Conservation (phyloP, 2,113 vertebrate genomes). For the Indicator maculatus region DNA sequence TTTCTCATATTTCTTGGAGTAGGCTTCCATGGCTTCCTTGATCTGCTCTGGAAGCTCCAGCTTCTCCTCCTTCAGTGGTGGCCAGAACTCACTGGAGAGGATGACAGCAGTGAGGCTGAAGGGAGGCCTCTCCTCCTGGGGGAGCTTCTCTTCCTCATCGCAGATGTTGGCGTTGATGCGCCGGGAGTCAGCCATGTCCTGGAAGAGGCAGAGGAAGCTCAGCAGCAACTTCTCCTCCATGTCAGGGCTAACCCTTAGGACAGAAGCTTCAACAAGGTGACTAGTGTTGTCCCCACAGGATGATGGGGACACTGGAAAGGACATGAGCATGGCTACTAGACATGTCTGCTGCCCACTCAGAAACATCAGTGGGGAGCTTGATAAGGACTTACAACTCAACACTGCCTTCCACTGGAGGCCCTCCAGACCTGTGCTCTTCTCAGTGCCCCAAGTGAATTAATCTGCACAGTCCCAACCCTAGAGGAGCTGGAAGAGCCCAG, state of each 20-base stretch:
- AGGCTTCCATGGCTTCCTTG: conserved; percentile 89
- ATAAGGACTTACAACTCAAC: background rate
- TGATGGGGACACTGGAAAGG: background rate
- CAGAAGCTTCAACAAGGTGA: background rate
- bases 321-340: fast-evolving
- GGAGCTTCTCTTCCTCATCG: conserved; percentile 89
- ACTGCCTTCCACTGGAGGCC: background rate
- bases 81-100: conserved; percentile 97
- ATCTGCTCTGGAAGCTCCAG: conserved; percentile 89
- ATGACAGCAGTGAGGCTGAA: conserved; percentile 89
- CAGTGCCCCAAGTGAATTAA: background rate
- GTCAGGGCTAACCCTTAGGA: background rate
- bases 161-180: conserved; percentile 94
- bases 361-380: background rate
- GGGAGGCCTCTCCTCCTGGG: conserved; percentile 82
- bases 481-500: background rate
- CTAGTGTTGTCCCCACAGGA: fast-evolving
- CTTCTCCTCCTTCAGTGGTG: conserved; percentile 94
- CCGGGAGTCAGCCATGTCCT: conserved; percentile 97
- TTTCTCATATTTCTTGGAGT: conserved; percentile 95
- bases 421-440: background rate
- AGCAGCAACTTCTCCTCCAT: background rate
- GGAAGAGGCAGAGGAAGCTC: background rate
- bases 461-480: background rate
- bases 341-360: background rate